Base-by-base conservation (phyloP, 2,888 invertebrate species). In the Meganola albula region DNA sequence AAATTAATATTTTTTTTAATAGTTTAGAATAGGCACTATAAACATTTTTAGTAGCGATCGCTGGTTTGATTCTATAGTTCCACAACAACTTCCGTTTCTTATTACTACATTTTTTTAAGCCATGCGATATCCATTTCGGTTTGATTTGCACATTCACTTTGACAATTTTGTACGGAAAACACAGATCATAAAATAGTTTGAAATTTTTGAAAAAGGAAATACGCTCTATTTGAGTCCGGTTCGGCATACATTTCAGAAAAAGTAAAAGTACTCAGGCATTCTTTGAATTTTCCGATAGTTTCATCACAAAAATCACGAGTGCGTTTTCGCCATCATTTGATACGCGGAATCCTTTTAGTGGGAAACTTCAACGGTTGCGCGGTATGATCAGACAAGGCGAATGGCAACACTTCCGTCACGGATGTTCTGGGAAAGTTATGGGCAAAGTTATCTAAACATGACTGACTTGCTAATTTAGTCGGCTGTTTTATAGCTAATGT, bases 231-330 rank as follows among this genome's bases (percentile, higher is more conserved):
- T 8, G 28, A 22, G 22, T 28, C 22, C 12, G 21, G 7, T 28
- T 28, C 13, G n/a, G 12, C 10, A 28, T 28, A 28, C n/a, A 22
- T 28, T 8, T 28, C 22, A 21, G 28, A 28, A 13, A 28, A 28
- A 10, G 22, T 13, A 11, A n/a, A 22, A 20, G 8, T 22, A 28
- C 13, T 22, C 21, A 28, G 21, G 22, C 22, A 28, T 9, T 28
- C 13, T 10, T 10, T 22, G 13, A 28, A 28, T 22, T 28, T 28
- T 13, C 11, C 13, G 11, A 22, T 13, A 20, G 23, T 28, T 6
- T 22, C 12, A 28, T 22, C 13, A 13, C 28, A 22, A 13, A 10
- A 13, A 22, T 22, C 22, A 4, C 22, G 22, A 4, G 6, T 27
- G 6, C n/a, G 6, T 8, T 13, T 27, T 10, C 20, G 10, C 27